Base-by-base conservation (phyloP, 2,797 vertebrate species). In the Leptoclinus maculatus region DNA sequence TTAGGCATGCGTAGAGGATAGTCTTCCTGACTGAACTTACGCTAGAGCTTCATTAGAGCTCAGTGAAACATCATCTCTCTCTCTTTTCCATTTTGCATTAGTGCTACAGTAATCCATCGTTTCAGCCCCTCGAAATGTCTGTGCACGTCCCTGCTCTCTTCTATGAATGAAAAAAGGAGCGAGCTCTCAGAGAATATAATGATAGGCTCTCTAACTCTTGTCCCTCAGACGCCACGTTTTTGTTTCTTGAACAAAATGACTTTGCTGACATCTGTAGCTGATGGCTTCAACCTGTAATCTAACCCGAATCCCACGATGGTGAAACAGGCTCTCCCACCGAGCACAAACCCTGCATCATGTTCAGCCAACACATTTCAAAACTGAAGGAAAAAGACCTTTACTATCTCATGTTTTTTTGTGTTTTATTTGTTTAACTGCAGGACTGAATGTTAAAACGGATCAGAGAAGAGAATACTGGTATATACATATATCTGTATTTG, bases 211-310 rank as follows among this genome's bases (percentile, higher is more conserved):
- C 16, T 32, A 6, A 6, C 10, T 57, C 57, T 10, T 8, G 25
- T 29, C 17, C 27, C 72, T 51, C 66, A 57, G 60, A 78, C 56
- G 23, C 11, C 27, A n/a, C 23, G 17, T 80, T 41, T 39, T 3
- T 32, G 23, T 80, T 38, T 77, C 77, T 74, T 74, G 32, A 64
- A 47, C 32, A 23, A 54, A 67, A 78, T 63, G 47, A 77, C 63
- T n/a, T n/a, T 68, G 16, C 34, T 60, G 41, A 62, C 23, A 21
- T 8, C 49, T 58, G 34, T 32, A 64, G 45, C 63, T 68, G 54
- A 69, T 67, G 66, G 65, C 14, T 60, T 54, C 43, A 25, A 41
- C 53, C 45, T 76, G 63, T 71, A 62, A 77, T 45, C 43, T 14
- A 23, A 85, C 49, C 16, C 9, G 45, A 59, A 65, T 14, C 34